These are phyloP conservation scores for Nyctereutes procyonoides DNA, from an alignment of 2,113 vertebrate genomes.

Conservation along the genomic window DNA sequence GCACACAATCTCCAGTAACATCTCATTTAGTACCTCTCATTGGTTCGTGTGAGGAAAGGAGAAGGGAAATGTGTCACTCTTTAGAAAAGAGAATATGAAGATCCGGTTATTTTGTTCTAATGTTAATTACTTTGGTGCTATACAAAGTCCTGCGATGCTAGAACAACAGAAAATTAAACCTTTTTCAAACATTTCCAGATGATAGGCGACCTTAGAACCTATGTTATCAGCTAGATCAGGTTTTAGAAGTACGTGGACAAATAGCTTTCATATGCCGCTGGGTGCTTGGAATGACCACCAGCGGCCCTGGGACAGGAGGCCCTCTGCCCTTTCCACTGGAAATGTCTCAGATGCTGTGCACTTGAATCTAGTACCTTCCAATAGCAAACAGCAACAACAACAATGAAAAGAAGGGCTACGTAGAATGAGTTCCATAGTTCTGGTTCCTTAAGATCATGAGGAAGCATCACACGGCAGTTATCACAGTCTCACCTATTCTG, in stretches of 20 bases:
- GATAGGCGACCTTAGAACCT: neutral
- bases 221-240: neutral
- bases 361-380: neutral
- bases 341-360: neutral
- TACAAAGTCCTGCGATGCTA: neutral
- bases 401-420: neutral
- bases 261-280: neutral
- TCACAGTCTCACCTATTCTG: neutral
- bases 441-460: neutral
- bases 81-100: neutral
- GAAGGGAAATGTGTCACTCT: neutral
- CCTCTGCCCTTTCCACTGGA: neutral
- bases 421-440: neutral
- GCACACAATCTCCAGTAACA: neutral
- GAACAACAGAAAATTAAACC: neutral
- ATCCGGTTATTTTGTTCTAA: neutral
- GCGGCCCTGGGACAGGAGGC: neutral
- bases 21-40: neutral
- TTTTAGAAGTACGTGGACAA: neutral
- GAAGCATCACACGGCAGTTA: neutral
- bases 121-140: neutral
- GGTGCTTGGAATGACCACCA: neutral
- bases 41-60: neutral
- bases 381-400: neutral
- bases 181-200: neutral